phyloP scores from a whole-genome alignment of 2,888 invertebrate species.

The Nebria brevicollis region DNA sequence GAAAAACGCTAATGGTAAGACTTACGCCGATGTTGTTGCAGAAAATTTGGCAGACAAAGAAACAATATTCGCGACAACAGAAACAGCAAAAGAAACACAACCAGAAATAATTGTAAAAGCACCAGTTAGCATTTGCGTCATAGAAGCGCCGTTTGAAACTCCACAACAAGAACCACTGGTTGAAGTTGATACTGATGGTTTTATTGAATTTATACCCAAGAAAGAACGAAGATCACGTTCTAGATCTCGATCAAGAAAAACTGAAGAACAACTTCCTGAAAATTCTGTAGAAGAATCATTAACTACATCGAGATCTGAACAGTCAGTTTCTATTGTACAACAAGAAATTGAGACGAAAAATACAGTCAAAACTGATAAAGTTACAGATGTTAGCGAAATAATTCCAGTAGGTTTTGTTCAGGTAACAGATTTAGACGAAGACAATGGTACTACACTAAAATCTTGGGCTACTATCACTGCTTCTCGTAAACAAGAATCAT shows the following conservation, averaged over 20 bases:
- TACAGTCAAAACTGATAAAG: slow-evolving; percentile 5
- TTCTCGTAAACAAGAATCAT: slow-evolving; percentile 23
- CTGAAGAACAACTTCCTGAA: slow-evolving; percentile 16
- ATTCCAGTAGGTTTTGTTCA: slow-evolving; percentile 34
- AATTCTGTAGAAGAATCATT: background rate
- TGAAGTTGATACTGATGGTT: slow-evolving; percentile 62
- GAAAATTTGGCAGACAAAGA: slow-evolving; percentile 59
- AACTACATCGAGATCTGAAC: background rate
- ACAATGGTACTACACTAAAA: slow-evolving; percentile 39
- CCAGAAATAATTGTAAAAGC: slow-evolving; percentile 48
- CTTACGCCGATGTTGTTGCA: slow-evolving; percentile 76
- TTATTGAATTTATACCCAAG: slow-evolving; percentile 64
- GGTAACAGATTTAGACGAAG: slow-evolving; percentile 40
- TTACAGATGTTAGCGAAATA: background rate
- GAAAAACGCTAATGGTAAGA: slow-evolving; percentile 69
- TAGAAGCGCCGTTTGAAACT: slow-evolving; percentile 52
- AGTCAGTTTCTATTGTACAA: slow-evolving; percentile 1
- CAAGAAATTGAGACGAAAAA: slow-evolving; percentile 5
- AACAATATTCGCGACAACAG: slow-evolving; percentile 54
- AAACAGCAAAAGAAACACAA: slow-evolving; percentile 51
- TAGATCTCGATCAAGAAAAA: slow-evolving; percentile 53
- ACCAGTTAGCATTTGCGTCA: slow-evolving; percentile 49
- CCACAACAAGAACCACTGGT: slow-evolving; percentile 57
- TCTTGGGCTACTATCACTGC: slow-evolving; percentile 49
- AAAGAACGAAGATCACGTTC: slow-evolving; percentile 62